Evolutionary conservation across 2,888 invertebrate genomes (phyloP), one percentile per base, ranked within the genome.

Genomic region (Calephelis perditalis): DNA sequence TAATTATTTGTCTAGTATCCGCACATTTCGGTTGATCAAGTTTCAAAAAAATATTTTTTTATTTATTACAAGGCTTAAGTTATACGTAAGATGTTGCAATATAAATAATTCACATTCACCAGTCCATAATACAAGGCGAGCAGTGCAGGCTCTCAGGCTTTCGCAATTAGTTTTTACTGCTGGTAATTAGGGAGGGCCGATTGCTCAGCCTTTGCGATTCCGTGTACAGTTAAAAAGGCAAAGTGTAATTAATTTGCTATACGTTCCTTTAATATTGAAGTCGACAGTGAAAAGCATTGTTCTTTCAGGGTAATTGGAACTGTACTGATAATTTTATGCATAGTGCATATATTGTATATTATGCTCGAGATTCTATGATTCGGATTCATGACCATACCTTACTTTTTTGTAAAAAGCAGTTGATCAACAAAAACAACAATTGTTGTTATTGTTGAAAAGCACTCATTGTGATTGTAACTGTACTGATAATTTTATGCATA

Each of bases 151-250:
- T 43, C 62, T 62, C 55, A 60, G 60, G 59, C 49, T 43, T 12
- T 59, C 52, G 63, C 65, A 62, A 63, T 65, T 65, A 62, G 63
- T 62, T 65, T 65, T 65, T 65, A 65, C 63, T 59, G 60, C 44
- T 57, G 52, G 63, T 63, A 65, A 65, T 62, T 63, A 63, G 61
- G 62, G 54, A 84, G 82, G 80, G 79, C 78, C 81, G 82, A 86
- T 84, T 82, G 83, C 78, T 81, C 76, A 73, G 76, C 73, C 73
- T 73, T 9, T 75, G 74, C 71, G 67, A 49, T 26, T 64, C 71
- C 64, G 65, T 64, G 58, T 60, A 26, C n/a, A 58, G 69, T 67
- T 68, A 61, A 59, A 67, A 75, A 73, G 58, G 60, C 63, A 67
- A 79, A 65, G 63, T 65, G 59, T 66, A 67, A 69, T 70, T 71